phyloP scores from a whole-genome alignment of 2,797 vertebrate genomes.

The Arctocebus calabarensis region DNA sequence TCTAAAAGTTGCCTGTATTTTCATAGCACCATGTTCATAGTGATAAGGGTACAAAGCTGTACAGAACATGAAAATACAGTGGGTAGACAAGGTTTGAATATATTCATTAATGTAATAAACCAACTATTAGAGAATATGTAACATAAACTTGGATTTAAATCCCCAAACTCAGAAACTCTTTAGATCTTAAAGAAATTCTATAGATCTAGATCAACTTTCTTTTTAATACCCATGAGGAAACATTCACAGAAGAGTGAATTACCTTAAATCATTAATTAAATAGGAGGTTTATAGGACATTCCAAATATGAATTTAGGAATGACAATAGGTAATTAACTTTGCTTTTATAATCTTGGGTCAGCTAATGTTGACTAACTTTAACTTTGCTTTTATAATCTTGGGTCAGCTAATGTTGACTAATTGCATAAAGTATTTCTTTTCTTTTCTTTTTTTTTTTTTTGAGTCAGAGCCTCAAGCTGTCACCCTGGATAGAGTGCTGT shows the following conservation, averaged over 20 bases:
- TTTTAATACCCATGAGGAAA: not conserved
- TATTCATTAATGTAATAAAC: conserved; percentile 38
- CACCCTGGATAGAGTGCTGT: no score
- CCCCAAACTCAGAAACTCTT: not conserved
- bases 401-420: conserved; percentile 7
- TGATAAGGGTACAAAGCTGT: not conserved
- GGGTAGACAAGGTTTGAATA: not conserved
- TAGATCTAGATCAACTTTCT: conserved; percentile 29
- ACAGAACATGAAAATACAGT: not conserved
- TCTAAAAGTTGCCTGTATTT: not conserved
- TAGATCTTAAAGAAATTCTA: conserved; percentile 41
- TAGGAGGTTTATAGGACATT: conserved; percentile 3
- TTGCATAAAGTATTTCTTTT: conserved; percentile 37
- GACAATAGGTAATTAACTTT: conserved; percentile 48
- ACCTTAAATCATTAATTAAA: conserved; percentile 34
- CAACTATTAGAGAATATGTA: not conserved
- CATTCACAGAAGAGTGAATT: conserved; percentile 48
- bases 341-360: conserved; percentile 42
- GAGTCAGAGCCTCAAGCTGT: no score
- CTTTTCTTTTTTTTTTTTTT: no score
- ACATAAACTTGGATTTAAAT: conserved; percentile 52
- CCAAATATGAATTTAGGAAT: conserved; percentile 27
- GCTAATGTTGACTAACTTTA: no score
- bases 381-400: conserved; percentile 53
- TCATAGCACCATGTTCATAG: not conserved